phyloP scores from a whole-genome alignment of 2,888 invertebrate genomes.

The Coenonympha arcania region DNA sequence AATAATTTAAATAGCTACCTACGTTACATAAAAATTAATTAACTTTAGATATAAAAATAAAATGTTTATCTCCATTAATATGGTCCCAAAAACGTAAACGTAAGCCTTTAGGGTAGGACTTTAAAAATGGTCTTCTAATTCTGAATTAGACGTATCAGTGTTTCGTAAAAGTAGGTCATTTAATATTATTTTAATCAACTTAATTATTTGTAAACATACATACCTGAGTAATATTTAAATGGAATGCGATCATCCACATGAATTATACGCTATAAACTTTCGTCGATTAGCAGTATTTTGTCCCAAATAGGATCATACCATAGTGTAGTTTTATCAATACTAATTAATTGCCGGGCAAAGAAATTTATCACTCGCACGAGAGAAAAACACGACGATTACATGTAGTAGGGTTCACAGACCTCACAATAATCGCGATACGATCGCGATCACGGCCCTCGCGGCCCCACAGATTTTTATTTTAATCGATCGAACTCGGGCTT shows the following conservation, averaged over 20 bases:
- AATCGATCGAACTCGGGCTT: neutral
- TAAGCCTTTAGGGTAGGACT: no score
- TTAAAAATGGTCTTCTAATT: no score
- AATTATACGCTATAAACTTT: neutral
- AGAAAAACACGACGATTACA: neutral
- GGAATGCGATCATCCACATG: neutral
- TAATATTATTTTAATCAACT: neutral
- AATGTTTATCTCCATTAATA: no score
- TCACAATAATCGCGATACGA: neutral
- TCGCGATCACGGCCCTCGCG: neutral
- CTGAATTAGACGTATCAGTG: no score
- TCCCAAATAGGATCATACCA: neutral
- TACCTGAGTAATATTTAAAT: neutral
- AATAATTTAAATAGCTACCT: no score
- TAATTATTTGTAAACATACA: conserved; percentile 21
- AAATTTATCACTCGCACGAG: neutral
- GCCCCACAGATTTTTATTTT: neutral
- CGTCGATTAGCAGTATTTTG: neutral
- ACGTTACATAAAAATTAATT: no score
- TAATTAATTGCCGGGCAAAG: conserved; percentile 1
- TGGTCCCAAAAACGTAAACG: no score
- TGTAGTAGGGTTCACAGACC: neutral
- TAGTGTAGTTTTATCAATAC: neutral
- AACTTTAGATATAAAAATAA: no score
- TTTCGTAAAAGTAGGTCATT: neutral